These are phyloP conservation scores for Gonocerus acuteangulatus DNA, from an alignment of 2,888 invertebrate genomes.

Conservation along the genomic window DNA sequence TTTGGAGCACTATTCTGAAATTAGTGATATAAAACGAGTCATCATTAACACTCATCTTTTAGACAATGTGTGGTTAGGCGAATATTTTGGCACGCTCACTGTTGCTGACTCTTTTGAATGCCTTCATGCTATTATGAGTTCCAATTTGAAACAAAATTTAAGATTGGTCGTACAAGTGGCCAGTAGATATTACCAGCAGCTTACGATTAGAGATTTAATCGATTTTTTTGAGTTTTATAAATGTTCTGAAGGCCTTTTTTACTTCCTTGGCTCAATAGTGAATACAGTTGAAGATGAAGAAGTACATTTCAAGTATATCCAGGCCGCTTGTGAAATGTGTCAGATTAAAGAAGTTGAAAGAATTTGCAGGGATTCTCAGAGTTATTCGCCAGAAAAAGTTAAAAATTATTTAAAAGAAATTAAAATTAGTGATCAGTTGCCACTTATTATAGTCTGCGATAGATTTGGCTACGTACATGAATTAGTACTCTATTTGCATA, in stretches of 20 bases:
- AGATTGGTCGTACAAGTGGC: slow-evolving; percentile 86
- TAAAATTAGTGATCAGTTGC: slow-evolving; percentile 94
- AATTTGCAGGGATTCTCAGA: slow-evolving; percentile 97
- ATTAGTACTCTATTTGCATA: slow-evolving; percentile 91
- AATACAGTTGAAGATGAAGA: slow-evolving; percentile 99
- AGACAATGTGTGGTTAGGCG: slow-evolving; percentile 95
- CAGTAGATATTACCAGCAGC: slow-evolving; percentile 97
- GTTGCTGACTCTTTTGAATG: slow-evolving; percentile 99
- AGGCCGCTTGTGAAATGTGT: slow-evolving; percentile 98
- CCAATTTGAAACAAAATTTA: slow-evolving; percentile 89
- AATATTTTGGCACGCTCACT: slow-evolving; percentile 94
- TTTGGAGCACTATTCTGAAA: slow-evolving; percentile 88
- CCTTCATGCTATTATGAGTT: slow-evolving; percentile 92
- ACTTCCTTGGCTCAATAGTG: slow-evolving; percentile 98
- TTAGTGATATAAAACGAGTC: slow-evolving; percentile 98
- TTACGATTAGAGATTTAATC: slow-evolving; percentile 90
- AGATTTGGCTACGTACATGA: slow-evolving; percentile 99
- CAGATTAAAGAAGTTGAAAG: slow-evolving; percentile 99
- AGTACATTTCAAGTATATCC: slow-evolving; percentile 99
- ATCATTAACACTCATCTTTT: slow-evolving; percentile 96
- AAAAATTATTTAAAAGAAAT: slow-evolving; percentile 99
- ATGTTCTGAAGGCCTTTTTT: slow-evolving; percentile 96
- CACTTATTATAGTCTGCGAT: slow-evolving; percentile 99
- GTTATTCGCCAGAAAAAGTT: slow-evolving; percentile 96
- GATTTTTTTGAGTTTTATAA: slow-evolving; percentile 99